A percentile compares a stretch with the other conserved stretches of the same genome.
Evolutionary conservation across 1,140 invertebrate genomes (phyloP).

Genomic region (Spodoptera frugiperda): DNA sequence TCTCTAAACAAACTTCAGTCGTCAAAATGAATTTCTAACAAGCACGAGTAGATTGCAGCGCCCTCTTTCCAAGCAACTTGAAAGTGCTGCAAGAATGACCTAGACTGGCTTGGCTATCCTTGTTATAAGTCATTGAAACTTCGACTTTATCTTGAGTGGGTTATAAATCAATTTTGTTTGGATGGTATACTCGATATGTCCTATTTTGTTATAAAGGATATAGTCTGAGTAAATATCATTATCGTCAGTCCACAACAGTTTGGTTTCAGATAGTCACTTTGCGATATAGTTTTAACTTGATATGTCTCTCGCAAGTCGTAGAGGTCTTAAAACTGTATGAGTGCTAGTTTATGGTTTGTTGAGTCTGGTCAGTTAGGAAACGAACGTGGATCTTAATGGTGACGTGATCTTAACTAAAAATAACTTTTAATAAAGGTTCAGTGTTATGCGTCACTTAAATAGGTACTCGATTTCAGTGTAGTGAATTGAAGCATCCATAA

Average conservation of each 20-base stretch:
- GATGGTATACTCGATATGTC: neutral
- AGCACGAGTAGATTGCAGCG: conserved; percentile 59
- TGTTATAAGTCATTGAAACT: neutral
- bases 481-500: too few relatives aligned
- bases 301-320: conserved; percentile 6
- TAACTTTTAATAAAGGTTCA: too few relatives aligned
- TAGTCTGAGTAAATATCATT: conserved; percentile 64
- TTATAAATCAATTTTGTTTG: conserved; percentile 21
- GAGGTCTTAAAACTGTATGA: conserved; percentile 9
- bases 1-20: conserved; percentile 51
- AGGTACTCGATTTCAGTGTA: too few relatives aligned
- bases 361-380: neutral
- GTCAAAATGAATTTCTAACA: conserved; percentile 60
- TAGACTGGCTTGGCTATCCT: conserved; percentile 43
- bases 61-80: conserved; percentile 53
- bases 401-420: too few relatives aligned
- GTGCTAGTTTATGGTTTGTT: neutral
- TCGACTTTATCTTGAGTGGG: neutral
- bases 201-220: conserved; percentile 44
- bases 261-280: conserved; percentile 59
- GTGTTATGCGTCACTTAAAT: too few relatives aligned
- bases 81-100: conserved; percentile 49
- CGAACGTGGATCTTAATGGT: too few relatives aligned
- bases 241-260: conserved; percentile 59
- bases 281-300: conserved; percentile 49